phyloP scores from a whole-genome alignment of 2,888 invertebrate genomes.

The Lissonota sp. region DNA sequence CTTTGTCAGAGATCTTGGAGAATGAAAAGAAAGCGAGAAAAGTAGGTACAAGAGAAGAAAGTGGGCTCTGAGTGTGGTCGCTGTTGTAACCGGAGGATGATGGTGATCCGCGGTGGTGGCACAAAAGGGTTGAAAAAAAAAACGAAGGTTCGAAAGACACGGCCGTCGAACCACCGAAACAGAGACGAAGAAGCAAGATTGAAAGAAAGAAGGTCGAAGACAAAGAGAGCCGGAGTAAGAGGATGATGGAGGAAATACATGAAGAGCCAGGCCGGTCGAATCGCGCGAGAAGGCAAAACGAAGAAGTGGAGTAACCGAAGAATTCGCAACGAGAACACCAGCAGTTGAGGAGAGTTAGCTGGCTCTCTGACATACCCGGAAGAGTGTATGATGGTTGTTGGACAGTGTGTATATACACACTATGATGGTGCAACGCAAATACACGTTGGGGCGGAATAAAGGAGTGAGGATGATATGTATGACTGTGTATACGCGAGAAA shows the following conservation, averaged over 20 bases:
- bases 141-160: constrained; percentile 62
- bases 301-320: constrained; percentile 46
- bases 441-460: constrained; percentile 35
- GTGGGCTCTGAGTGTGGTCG: constrained; percentile 66
- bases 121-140: constrained; percentile 61
- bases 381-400: constrained; percentile 28
- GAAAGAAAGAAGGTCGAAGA: constrained; percentile 36
- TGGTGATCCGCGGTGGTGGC: constrained; percentile 41
- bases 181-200: constrained; percentile 59
- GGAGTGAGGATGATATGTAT: background rate
- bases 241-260: constrained; percentile 31
- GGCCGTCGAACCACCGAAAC: constrained; percentile 44
- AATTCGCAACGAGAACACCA: constrained; percentile 19
- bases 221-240: constrained; percentile 29
- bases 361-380: constrained; percentile 44
- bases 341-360: constrained; percentile 35
- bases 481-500: constrained; percentile 32
- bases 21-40: constrained; percentile 41
- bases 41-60: constrained; percentile 60
- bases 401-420: background rate
- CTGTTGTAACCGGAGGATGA: constrained; percentile 6
- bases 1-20: constrained; percentile 22
- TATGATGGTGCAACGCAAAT: constrained; percentile 46
- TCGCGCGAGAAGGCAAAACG: constrained; percentile 34
- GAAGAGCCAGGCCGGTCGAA: constrained; percentile 21